Evolutionary conservation across 1,140 invertebrate genomes (phyloP).

Genomic region (Diprion similis): DNA sequence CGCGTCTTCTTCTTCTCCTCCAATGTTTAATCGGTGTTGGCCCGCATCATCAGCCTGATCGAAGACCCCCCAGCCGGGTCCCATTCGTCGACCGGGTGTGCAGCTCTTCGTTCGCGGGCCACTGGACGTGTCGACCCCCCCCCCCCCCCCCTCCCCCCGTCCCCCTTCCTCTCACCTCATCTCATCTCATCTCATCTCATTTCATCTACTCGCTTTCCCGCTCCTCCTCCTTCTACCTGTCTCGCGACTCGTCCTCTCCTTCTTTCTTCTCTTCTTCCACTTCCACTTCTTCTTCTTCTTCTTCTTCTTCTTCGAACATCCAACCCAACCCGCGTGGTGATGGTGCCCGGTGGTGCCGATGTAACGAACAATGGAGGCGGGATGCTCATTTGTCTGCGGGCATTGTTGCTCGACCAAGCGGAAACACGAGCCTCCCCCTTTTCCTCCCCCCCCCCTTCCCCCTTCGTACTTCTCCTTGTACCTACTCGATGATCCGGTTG

Average conservation of each 20-base stretch:
- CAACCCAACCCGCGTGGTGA: background rate
- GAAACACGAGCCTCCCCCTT: slow-evolving; percentile 54
- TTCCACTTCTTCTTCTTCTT: background rate
- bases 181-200: too few species aligned
- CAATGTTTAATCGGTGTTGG: slow-evolving; percentile 54
- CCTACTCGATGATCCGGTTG: slow-evolving; percentile 25
- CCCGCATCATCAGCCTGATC: slow-evolving; percentile 58
- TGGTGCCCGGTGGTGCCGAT: slow-evolving; percentile 44
- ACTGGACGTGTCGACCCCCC: background rate
- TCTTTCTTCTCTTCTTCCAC: background rate
- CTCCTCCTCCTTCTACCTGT: too few species aligned
- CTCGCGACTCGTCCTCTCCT: background rate
- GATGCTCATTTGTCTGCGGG: slow-evolving; percentile 63
- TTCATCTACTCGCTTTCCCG: too few species aligned
- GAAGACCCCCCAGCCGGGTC: slow-evolving; percentile 51
- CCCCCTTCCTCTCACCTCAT: background rate
- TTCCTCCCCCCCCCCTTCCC: slow-evolving; percentile 30
- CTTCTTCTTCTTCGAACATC: background rate
- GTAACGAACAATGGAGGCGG: slow-evolving; percentile 60
- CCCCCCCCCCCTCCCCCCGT: background rate
- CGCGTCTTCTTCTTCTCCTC: slow-evolving; percentile 22
- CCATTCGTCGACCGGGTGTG: background rate
- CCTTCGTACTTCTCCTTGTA: slow-evolving; percentile 31
- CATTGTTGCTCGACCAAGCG: slow-evolving; percentile 58
- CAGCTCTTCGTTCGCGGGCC: background rate